These are phyloP conservation scores for Leistus spinibarbis DNA, from an alignment of 2,888 invertebrate genomes.

Conservation along the genomic window DNA sequence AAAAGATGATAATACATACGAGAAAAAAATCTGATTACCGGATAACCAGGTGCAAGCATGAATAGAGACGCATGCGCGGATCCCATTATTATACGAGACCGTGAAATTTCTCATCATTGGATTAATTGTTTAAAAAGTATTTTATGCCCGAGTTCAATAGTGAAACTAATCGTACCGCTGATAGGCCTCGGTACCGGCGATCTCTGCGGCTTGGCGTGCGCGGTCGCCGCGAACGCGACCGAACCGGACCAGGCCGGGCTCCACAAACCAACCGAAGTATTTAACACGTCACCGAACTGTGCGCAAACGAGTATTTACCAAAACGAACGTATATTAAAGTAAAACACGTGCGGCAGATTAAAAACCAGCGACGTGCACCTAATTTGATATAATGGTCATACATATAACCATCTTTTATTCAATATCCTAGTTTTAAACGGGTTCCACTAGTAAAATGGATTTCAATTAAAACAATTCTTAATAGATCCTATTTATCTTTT, in stretches of 20 bases:
- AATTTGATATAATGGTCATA: background rate
- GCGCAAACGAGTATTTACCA: constrained; percentile 1
- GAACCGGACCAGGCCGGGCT: background rate
- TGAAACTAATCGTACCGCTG: constrained; percentile 9
- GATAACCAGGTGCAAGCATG: constrained; percentile 19
- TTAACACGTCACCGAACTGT: background rate
- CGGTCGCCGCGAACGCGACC: background rate
- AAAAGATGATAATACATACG: background rate
- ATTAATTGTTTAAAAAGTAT: constrained; percentile 40
- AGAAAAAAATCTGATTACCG: background rate
- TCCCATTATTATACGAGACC: constrained; percentile 43
- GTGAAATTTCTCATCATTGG: constrained; percentile 43
- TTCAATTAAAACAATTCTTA: no score
- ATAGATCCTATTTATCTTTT: no score
- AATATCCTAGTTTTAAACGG: background rate
- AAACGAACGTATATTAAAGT: background rate
- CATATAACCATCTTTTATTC: background rate
- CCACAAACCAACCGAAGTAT: background rate
- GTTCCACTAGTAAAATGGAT: no score
- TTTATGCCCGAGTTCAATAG: constrained; percentile 20
- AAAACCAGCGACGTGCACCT: background rate
- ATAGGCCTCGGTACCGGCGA: background rate
- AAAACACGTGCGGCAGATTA: background rate
- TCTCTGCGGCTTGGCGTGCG: background rate
- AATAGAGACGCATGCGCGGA: constrained; percentile 20